Base-by-base conservation (phyloP, 2,113 vertebrate genomes). In the Cheirogaleus medius region DNA sequence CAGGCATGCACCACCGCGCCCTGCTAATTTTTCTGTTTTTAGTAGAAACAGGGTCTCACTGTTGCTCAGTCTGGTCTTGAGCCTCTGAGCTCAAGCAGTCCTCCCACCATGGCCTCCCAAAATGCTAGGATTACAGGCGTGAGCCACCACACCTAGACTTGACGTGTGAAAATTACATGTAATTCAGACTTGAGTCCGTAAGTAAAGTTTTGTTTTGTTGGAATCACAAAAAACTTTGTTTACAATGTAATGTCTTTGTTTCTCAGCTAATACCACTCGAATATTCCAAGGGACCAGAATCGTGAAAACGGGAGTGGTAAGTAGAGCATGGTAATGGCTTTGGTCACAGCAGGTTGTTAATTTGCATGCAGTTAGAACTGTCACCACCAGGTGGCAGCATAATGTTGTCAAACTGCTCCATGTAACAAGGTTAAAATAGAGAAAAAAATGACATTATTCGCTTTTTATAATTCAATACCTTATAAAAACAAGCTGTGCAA, bases 231-330 rank as follows among this genome's bases (percentile, higher is more conserved):
- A 49, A 64, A 81, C 47, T 17, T 92, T 93, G 44, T 81, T 96
- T 92, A 98, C 52, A 4, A 0, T 97, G 60, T 56, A 17, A 94
- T n/a, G 96, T 97, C 78, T 98, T 98, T 98, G 20, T 97, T 98
- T 98, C 98, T 52, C 96, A 99, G 99, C 99, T 95, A 99, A 99
- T 98, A 99, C 99, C 42, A 99, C 99, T 96, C 99, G 99, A 97
- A 99, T 99, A 98, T 99, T 99, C 96, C 99, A 99, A 98, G 99
- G 99, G 74, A 99, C 99, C 42, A 99, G 99, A 97, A 99, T 99
- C 78, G 99, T 99, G 91, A 99, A 99, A 98, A 99, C 99, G 88
- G 99, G 99, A 99, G 99, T 99, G 99, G 99, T 99, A 99, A 99
- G 99, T 99, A 39, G 2, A 23, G 54, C 87, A 73, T 47, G 32